A percentile compares a stretch with the other conserved stretches of the same genome.
phyloP scores from a whole-genome alignment of 2,797 vertebrate genomes.

The Threskiornis aethiopicus region DNA sequence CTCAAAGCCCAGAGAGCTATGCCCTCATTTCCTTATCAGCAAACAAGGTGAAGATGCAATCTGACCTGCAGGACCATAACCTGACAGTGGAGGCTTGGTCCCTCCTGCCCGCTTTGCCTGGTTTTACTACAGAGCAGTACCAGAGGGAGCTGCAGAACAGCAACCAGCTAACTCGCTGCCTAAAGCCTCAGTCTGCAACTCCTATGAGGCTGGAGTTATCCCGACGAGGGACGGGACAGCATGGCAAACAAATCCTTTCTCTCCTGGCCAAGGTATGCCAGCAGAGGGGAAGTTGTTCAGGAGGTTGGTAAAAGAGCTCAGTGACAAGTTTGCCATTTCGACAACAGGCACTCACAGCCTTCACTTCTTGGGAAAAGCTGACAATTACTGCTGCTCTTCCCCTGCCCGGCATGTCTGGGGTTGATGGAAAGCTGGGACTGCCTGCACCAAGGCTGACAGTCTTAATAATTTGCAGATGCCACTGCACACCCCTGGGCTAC shows the following conservation, averaged over 20 bases:
- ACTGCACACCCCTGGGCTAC: background rate
- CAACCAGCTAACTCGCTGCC: background rate
- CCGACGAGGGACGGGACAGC: background rate
- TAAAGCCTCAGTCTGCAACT: background rate
- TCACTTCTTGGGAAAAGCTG: background rate
- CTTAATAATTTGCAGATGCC: background rate
- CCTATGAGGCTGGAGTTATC: accelerated
- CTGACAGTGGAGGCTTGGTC: background rate
- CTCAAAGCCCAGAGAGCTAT: background rate
- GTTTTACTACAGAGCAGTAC: background rate
- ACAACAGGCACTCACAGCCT: background rate
- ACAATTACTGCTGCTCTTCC: background rate
- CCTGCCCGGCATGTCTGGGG: accelerated
- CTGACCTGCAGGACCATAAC: background rate
- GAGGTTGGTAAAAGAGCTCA: background rate
- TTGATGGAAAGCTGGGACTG: background rate
- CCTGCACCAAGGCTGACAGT: background rate
- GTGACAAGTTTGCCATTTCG: background rate
- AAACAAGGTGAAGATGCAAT: background rate
- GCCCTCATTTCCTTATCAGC: background rate
- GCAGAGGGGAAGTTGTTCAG: background rate
- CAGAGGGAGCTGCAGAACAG: background rate
- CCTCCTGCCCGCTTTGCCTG: background rate
- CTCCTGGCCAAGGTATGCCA: background rate
- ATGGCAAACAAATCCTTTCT: background rate